Base-by-base conservation (phyloP, 2,113 vertebrate genomes). In the Pongo abelii region DNA sequence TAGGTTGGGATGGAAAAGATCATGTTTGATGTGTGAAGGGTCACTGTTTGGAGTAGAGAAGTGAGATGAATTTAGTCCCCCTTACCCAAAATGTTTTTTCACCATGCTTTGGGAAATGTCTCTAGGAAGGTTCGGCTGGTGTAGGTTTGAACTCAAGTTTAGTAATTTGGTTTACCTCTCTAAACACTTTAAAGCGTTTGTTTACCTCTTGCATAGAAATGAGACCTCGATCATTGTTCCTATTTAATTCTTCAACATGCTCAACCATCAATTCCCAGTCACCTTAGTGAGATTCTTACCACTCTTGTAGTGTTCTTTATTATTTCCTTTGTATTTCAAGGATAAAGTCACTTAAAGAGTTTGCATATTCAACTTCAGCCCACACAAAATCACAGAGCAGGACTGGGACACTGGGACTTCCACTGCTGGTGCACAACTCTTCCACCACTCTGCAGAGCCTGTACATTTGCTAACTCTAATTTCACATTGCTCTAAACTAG, bases 401-500 rank as follows among this genome's bases (percentile, higher is more conserved):
- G 13, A 32, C 25, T 13, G 35, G 70, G 23, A 23, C n/a, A 57
- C 64, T 18, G 89, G 75, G 18, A 22, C 22, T 75, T 61, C 43
- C 20, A 10, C 13, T 22, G 20, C 4, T 9, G 18, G 9, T 1
- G 8, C 12, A 27, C 12, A 20, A 0, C 32, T 57, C 27, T 70
- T n/a, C 40, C 1, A 2, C 18, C 1, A 23, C 12, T 38, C 43
- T 69, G 43, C 25, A 23, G 84, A 4, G 8, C 48, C 38, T 48
- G 5, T 16, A 22, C 2, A 40, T 57, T 92, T 92, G 50, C 57
- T 87, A 22, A 8, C 40, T 46, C 72, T 88, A 18, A 52, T 50
- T 91, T 96, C n/a, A 12, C 2, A 69, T 32, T 59, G 70, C 38
- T 81, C 20, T 38, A 75, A 84, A 80, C 5, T 32, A 46, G 43